Conservation (phyloP, 2,113 vertebrate genomes). For the Setophaga petechia region DNA sequence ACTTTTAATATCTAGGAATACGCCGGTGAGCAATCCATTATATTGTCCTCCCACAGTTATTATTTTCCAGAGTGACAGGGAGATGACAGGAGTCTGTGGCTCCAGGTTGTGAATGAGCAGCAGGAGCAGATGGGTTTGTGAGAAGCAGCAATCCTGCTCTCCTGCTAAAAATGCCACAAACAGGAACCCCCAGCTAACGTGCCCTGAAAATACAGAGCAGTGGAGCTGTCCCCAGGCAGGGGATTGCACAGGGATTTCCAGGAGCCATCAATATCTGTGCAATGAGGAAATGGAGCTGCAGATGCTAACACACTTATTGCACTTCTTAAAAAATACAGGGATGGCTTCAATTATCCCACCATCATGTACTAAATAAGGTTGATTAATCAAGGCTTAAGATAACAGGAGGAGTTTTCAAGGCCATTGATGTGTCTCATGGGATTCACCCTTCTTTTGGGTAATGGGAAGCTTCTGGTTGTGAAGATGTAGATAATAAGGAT, state of each 20-base stretch:
- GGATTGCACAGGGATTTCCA: conserved; percentile 3
- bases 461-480: conserved; percentile 36
- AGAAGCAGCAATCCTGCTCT: conserved; percentile 13
- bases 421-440: conserved; percentile 1
- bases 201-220: conserved; percentile 24
- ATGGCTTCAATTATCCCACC: conserved; percentile 28
- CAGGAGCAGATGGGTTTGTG: conserved; percentile 12
- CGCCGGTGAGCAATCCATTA: neutral
- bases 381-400: conserved; percentile 51
- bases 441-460: conserved; percentile 37
- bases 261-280: neutral
- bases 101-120: conserved; percentile 63
- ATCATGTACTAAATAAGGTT: conserved; percentile 14
- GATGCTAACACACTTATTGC: neutral
- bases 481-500: conserved; percentile 23
- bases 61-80: neutral
- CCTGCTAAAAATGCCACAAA: neutral
- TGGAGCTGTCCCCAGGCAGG: neutral
- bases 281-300: conserved; percentile 8
- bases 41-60: conserved; percentile 27
- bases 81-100: conserved; percentile 32
- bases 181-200: conserved; percentile 7
- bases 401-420: conserved; percentile 40
- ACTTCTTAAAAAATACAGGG: neutral
- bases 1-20: neutral